Base-by-base conservation (phyloP, 2,888 invertebrate genomes). In the Cephus rjabovi region DNA sequence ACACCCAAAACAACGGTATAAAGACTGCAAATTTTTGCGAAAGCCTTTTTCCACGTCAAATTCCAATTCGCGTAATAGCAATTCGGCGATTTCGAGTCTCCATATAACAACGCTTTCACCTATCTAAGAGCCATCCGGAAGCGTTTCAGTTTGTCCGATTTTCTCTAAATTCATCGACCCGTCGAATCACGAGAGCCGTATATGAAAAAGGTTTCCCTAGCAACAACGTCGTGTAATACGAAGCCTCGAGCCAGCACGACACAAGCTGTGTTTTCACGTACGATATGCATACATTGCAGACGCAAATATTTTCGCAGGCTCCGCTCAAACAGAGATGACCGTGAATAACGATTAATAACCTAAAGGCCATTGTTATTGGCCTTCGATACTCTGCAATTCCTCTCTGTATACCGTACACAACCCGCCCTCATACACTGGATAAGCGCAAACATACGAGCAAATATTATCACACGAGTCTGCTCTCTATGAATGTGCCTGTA, bases 291-390 rank as follows among this genome's bases (percentile, higher is more conserved):
- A 71, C 34, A 34, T 31, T 23, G 71, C 31, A 71, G 71, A 71
- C 34, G 71, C 71, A 71, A 71, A 71, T 71, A 71, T 71, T 71
- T 31, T 71, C 12, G 71, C 71, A 56, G 56, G 56, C 34, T 34
- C 71, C 71, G 23, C 31, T 71, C 34, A 71, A 71, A 71, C 34
- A 71, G 34, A 71, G 34, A 34, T 71, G 71, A 71, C 71, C 71
- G 33, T 71, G 71, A 71, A 71, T 71, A 34, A 71, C 12, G 71
- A 30, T 71, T 34, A 34, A 71, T 34, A 71, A 71, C 71, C 31
- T 33, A 34, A 71, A 71, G 33, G 37, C 23, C 34, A 74, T 74
- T 74, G 30, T 74, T 30, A 74, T 34, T 30, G 35, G 33, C 35
- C 74, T 71, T 34, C 74, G 37, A 74, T 34, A 34, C 12, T 74